phyloP scores from a whole-genome alignment of 1,140 invertebrate species.

The Drosophila aff. region DNA sequence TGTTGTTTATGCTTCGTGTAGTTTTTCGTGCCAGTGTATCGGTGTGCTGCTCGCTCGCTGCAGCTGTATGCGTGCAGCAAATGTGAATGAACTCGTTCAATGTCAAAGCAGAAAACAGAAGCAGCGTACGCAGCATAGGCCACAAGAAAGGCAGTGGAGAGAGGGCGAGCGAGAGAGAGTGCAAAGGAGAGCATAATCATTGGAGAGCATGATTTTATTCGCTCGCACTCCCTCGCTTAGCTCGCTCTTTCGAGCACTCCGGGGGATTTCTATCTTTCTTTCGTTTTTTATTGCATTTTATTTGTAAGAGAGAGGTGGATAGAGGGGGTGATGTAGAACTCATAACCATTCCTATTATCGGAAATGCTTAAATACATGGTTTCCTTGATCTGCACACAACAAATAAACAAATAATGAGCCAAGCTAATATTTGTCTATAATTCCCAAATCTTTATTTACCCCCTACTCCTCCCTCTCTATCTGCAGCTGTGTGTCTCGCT shows the following conservation, averaged over 20 bases:
- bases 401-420: constrained; percentile 2
- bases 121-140: constrained; percentile 71
- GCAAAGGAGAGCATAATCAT: constrained; percentile 47
- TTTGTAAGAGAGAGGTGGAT: neutral
- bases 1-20: constrained; percentile 82
- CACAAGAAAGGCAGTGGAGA: constrained; percentile 48
- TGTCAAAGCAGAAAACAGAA: constrained; percentile 75
- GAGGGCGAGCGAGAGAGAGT: constrained; percentile 7
- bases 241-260: constrained; percentile 17
- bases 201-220: constrained; percentile 26
- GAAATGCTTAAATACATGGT: neutral
- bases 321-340: neutral
- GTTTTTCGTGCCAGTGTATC: constrained; percentile 57
- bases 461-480: neutral
- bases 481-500: neutral
- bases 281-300: constrained; percentile 16
- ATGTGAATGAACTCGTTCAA: constrained; percentile 85
- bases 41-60: constrained; percentile 22
- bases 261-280: constrained; percentile 8
- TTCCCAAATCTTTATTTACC: constrained; percentile 12
- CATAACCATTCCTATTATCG: neutral
- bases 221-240: constrained; percentile 25
- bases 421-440: constrained; percentile 1
- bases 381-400: constrained; percentile 1
- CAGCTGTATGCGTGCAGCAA: constrained; percentile 53